A percentile compares a stretch with the other conserved stretches of the same genome.
Evolutionary conservation across 2,888 invertebrate genomes (phyloP).

Genomic region (Germaria angustata): DNA sequence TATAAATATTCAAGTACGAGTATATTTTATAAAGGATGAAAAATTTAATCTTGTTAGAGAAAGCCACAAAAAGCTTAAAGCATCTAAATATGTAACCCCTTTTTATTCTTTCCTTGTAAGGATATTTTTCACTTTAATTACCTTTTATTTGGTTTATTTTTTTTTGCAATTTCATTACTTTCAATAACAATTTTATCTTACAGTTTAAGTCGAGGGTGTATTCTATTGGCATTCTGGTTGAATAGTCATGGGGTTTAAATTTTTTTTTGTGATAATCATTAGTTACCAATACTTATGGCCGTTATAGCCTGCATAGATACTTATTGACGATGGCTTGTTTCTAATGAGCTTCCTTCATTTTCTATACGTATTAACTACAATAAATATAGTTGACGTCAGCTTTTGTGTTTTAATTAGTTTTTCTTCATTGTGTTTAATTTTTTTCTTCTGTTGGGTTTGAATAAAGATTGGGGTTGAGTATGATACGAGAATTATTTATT

Average conservation of each 20-base stretch:
- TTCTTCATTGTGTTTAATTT: not conserved
- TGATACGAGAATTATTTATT: no score
- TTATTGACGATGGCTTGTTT: slow-evolving; percentile 21
- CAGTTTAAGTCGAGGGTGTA: not conserved
- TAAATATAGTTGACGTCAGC: slow-evolving; percentile 29
- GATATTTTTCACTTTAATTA: slow-evolving; percentile 38
- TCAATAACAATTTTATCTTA: slow-evolving; percentile 38
- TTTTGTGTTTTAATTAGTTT: slow-evolving; percentile 45
- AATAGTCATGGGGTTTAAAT: not conserved
- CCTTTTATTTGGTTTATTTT: slow-evolving; percentile 14
- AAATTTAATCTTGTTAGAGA: no score
- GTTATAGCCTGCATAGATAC: not conserved
- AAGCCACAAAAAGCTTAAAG: not conserved
- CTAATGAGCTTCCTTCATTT: slow-evolving; percentile 8
- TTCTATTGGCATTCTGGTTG: slow-evolving; percentile 20
- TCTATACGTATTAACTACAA: slow-evolving; percentile 18
- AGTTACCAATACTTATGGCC: slow-evolving; percentile 21
- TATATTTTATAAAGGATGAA: no score
- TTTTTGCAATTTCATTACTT: slow-evolving; percentile 10
- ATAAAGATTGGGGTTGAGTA: not conserved
- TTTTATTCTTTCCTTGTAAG: not conserved
- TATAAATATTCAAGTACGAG: no score
- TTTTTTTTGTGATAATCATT: slow-evolving; percentile 24
- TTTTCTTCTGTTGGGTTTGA: not conserved
- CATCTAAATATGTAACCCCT: not conserved